A percentile compares a stretch with the other conserved stretches of the same genome.
Evolutionary conservation across 2,113 vertebrate genomes (phyloP).

Genomic region (Rhinoptilus africanus): DNA sequence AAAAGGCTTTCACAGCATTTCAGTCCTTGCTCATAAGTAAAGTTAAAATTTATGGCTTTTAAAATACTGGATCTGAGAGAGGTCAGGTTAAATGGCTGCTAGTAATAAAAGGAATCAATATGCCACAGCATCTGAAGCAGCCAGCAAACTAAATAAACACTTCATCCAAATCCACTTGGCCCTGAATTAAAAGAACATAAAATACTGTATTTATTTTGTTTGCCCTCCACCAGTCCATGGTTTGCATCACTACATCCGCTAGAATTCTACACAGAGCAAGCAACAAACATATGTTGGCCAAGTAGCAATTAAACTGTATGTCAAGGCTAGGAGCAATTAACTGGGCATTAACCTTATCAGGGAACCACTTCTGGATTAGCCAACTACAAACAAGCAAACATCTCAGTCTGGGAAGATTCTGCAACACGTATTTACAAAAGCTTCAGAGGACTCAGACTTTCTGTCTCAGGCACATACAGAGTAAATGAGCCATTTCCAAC

Average conservation of each 20-base stretch:
- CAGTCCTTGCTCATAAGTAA: conserved; percentile 74
- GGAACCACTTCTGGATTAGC: conserved; percentile 59
- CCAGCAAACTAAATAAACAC: conserved; percentile 84
- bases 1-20: conserved; percentile 80
- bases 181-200: conserved; percentile 84
- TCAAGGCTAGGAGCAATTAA: conserved; percentile 74
- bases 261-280: conserved; percentile 62
- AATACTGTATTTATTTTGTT: conserved; percentile 82
- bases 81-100: conserved; percentile 80
- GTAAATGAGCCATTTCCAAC: conserved; percentile 18
- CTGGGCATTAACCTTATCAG: conserved; percentile 73
- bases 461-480: neutral
- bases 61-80: conserved; percentile 80
- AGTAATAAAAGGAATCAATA: conserved; percentile 84
- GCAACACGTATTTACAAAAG: conserved; percentile 61
- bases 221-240: conserved; percentile 66
- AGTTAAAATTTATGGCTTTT: conserved; percentile 82
- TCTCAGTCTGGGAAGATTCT: conserved; percentile 36
- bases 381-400: conserved; percentile 58
- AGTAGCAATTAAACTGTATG: conserved; percentile 68
- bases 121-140: conserved; percentile 74
- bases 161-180: conserved; percentile 84
- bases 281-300: conserved; percentile 67
- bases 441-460: conserved; percentile 51
- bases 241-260: conserved; percentile 53